Percentiles rank a stretch among this genome's conserved stretches.
Evolutionary conservation across 2,113 vertebrate species (phyloP).

Genomic region (Stegastes partitus): DNA sequence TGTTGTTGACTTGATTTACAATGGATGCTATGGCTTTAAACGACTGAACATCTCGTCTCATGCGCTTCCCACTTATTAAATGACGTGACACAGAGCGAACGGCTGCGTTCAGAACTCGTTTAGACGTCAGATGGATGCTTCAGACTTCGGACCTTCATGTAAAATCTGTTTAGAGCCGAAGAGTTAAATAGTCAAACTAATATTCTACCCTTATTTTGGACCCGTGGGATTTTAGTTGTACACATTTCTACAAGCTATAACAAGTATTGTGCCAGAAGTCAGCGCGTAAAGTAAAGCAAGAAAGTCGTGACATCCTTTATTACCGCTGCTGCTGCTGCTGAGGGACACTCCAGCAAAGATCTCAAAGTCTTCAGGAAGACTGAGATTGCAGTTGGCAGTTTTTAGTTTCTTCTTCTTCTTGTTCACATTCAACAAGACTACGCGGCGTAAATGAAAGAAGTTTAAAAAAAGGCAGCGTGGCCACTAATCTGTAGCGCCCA

Average conservation of each 20-base stretch:
- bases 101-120: neutral
- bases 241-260: neutral
- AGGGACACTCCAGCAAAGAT: neutral
- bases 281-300: neutral
- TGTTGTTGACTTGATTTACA: slow-evolving; percentile 46
- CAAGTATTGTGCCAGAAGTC: neutral
- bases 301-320: neutral
- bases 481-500: slow-evolving; percentile 7
- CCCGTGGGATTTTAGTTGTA: neutral
- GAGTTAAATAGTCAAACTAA: too few relatives aligned
- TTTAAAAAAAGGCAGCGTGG: neutral
- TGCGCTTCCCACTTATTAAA: slow-evolving; percentile 14
- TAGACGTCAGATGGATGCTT: neutral
- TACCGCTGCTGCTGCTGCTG: slow-evolving; percentile 1
- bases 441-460: neutral
- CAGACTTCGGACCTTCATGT: neutral
- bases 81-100: neutral
- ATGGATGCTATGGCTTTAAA: slow-evolving; percentile 35
- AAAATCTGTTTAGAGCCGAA: too few relatives aligned
- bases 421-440: neutral
- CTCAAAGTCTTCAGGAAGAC: neutral
- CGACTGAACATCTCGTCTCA: slow-evolving; percentile 29
- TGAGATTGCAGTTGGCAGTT: neutral
- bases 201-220: too few relatives aligned
- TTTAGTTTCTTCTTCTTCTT: neutral